Conservation (phyloP, 2,797 vertebrate genomes). For the Gallinago nigripennis region DNA sequence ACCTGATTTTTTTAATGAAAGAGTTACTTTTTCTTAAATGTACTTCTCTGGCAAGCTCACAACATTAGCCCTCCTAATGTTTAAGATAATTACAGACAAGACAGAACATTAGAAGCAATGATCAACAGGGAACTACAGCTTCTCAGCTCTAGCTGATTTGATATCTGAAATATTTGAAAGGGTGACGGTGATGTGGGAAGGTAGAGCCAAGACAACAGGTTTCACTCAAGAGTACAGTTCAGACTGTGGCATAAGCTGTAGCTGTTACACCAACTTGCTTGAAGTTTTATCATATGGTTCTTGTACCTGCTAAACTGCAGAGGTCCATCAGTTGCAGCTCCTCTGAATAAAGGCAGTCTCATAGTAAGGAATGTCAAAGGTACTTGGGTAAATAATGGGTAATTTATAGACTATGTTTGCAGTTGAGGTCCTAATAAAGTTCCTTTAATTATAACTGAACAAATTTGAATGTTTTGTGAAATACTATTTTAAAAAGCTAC, state of each 20-base stretch:
- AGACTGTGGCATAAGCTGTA: background rate
- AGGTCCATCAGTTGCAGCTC: background rate
- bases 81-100: background rate
- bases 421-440: background rate
- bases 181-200: fast-evolving
- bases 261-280: background rate
- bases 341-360: background rate
- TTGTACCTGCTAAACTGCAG: background rate
- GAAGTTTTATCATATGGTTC: background rate
- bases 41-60: background rate
- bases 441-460: background rate
- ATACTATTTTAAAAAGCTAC: background rate
- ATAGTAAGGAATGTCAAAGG: background rate
- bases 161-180: background rate
- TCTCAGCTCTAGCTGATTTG: background rate
- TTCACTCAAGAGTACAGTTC: background rate
- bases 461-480: background rate
- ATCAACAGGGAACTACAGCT: background rate
- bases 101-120: background rate
- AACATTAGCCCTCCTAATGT: background rate
- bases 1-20: background rate
- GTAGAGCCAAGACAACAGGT: background rate
- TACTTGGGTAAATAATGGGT: background rate
- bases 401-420: background rate
- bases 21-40: background rate